A percentile compares a stretch with the other conserved stretches of the same genome.
Conservation (phyloP, 2,888 invertebrate genomes). For the Sphinx pinastri region DNA sequence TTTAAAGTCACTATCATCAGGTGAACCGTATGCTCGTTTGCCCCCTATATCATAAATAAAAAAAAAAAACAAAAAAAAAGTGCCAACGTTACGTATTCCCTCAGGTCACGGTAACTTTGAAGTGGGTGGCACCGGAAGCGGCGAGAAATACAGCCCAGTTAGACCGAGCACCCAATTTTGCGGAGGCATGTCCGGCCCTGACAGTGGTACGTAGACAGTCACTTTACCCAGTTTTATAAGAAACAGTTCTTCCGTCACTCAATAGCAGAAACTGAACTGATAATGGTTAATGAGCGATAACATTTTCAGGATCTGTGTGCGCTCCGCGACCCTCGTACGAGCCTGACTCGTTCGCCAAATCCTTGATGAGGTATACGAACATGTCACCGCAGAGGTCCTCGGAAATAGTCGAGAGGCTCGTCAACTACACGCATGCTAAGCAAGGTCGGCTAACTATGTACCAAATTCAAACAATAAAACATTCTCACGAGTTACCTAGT, state of each 20-base stretch:
- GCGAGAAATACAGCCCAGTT: constrained; percentile 44
- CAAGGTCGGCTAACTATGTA: too few species aligned
- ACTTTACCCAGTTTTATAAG: too few species aligned
- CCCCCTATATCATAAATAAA: too few species aligned
- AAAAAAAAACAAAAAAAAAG: too few species aligned
- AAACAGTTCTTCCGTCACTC: not conserved
- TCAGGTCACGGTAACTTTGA: constrained; percentile 68
- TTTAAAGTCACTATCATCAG: too few species aligned
- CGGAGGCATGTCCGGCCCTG: constrained; percentile 59
- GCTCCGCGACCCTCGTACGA: constrained; percentile 47
- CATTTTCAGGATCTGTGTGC: constrained; percentile 52
- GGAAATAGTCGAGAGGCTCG: constrained; percentile 63
- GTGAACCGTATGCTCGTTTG: too few species aligned
- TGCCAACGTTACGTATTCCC: not conserved
- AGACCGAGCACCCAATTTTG: constrained; percentile 42
- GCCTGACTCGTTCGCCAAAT: constrained; percentile 60
- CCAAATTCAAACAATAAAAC: constrained; percentile 4
- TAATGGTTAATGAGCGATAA: too few species aligned
- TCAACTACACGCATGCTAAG: constrained; percentile 58
- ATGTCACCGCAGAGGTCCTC: constrained; percentile 57
- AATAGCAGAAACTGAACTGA: too few species aligned
- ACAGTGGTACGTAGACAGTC: constrained; percentile 50
- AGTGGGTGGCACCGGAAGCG: constrained; percentile 66
- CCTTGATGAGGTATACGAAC: constrained; percentile 64
- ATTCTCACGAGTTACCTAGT: not conserved